Conservation (phyloP, 2,888 invertebrate species). For the Mechanitis mazaeus region DNA sequence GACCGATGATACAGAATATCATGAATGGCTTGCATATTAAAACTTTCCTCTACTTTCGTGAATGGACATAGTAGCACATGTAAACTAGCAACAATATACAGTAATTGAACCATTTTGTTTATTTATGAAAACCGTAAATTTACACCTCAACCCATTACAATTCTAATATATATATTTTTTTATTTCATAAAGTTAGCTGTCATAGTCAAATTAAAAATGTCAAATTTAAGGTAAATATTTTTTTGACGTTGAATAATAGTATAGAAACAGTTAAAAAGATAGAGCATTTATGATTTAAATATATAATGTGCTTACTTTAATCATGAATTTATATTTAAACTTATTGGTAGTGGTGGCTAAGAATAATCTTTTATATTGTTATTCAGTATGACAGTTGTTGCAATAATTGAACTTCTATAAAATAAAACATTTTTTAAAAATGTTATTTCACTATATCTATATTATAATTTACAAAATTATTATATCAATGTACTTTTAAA, state of each 20-base stretch:
- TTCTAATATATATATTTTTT: too few species aligned
- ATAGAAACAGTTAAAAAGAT: too few species aligned
- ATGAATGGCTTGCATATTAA: constrained; percentile 98
- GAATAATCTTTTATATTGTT: too few species aligned
- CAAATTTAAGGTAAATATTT: background rate
- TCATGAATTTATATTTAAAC: too few species aligned
- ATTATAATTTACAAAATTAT: background rate
- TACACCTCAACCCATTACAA: constrained; percentile 25
- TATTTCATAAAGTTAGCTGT: constrained; percentile 9
- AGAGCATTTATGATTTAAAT: too few species aligned
- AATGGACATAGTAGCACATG: constrained; percentile 93
- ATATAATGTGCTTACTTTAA: too few species aligned
- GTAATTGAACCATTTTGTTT: constrained; percentile 82
- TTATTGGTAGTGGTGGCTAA: too few species aligned
- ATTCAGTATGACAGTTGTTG: too few species aligned
- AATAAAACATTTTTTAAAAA: too few species aligned
- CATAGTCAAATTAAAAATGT: constrained; percentile 9
- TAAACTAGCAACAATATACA: constrained; percentile 84
- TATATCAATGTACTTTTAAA: background rate
- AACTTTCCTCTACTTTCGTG: constrained; percentile 99
- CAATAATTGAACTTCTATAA: too few species aligned
- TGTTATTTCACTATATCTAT: background rate
- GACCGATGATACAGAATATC: constrained; percentile 93
- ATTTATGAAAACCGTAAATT: constrained; percentile 32
- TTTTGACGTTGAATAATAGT: too few species aligned